Evolutionary conservation across 2,888 invertebrate genomes (phyloP), one percentile per base, ranked within the genome.

Genomic region (Pimpla rufipes): DNA sequence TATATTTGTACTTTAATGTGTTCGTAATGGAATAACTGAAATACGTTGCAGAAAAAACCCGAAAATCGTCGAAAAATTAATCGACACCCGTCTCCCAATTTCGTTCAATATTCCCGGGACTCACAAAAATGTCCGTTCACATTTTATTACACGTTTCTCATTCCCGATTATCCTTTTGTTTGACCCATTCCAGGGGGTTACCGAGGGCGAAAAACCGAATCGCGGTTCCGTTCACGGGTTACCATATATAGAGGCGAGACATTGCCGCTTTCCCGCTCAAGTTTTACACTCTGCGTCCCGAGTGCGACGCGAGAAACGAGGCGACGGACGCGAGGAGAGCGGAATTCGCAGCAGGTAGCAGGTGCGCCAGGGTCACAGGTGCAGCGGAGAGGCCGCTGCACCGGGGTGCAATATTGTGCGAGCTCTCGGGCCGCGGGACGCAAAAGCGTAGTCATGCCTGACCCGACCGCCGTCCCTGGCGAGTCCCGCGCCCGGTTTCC

Each of bases 351-450:
- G 75, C 83, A 75, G 79, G 83, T 79, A 79, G 79, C 83, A 83
- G 83, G 83, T 83, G 83, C 70, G 45, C 18, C 29, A 66, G 76
- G 79, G 79, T 83, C 83, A 83, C 83, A 83, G 83, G 83, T 83
- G 83, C 79, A 79, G 68, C 37, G 73, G 37, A 37, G 21, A 7
- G 16, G 50, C 57, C 37, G 52, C 45, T 50, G n/a, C n/a, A n/a
- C 16, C 40, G 52, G 75, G 82, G 79, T 79, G 83, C 79, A 62
- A 83, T 76, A 76, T 75, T 79, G 79, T 66, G 18, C 59, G 45
- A 42, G 57, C 1, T 50, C 29, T 29, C 29, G 29, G 5, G 29
- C 29, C 29, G 29, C 29, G 29, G 18, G 23, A 45, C 66, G 57
- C 50, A 59, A 59, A 79, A 79, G 81, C 59, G 55, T 52, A 70